Conservation (phyloP, 2,888 invertebrate species). For the Alloplasta piceator region DNA sequence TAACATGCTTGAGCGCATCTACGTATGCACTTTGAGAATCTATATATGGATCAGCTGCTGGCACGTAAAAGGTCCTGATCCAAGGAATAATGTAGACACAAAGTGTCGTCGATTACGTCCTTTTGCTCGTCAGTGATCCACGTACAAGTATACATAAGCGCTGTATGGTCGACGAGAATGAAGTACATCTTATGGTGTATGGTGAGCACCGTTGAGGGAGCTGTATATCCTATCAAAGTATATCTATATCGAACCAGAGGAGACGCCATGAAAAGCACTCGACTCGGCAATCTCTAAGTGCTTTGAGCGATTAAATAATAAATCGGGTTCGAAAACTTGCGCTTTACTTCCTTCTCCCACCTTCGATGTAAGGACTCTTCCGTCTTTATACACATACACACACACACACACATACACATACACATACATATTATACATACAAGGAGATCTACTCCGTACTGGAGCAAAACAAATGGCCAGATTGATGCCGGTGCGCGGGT, state of each 20-base stretch:
- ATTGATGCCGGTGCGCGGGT: slow-evolving; percentile 71
- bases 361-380: slow-evolving; percentile 72
- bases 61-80: too few species aligned
- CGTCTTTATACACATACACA: not conserved
- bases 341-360: slow-evolving; percentile 74
- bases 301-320: slow-evolving; percentile 78
- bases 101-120: too few species aligned
- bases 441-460: slow-evolving; percentile 42
- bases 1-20: slow-evolving; percentile 37
- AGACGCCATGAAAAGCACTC: slow-evolving; percentile 39
- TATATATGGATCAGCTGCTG: not conserved
- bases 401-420: not conserved
- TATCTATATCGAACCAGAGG: slow-evolving; percentile 10
- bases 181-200: slow-evolving; percentile 18
- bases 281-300: slow-evolving; percentile 58
- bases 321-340: slow-evolving; percentile 79
- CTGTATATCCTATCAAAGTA: not conserved
- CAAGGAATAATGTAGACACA: too few species aligned
- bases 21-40: slow-evolving; percentile 19
- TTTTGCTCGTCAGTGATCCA: not conserved
- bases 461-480: slow-evolving; percentile 71
- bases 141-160: not conserved
- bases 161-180: not conserved
- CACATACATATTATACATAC: slow-evolving; percentile 23
- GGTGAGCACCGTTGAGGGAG: slow-evolving; percentile 25